Conservation (phyloP, 2,113 vertebrate species). For the Alligator sinensis region DNA sequence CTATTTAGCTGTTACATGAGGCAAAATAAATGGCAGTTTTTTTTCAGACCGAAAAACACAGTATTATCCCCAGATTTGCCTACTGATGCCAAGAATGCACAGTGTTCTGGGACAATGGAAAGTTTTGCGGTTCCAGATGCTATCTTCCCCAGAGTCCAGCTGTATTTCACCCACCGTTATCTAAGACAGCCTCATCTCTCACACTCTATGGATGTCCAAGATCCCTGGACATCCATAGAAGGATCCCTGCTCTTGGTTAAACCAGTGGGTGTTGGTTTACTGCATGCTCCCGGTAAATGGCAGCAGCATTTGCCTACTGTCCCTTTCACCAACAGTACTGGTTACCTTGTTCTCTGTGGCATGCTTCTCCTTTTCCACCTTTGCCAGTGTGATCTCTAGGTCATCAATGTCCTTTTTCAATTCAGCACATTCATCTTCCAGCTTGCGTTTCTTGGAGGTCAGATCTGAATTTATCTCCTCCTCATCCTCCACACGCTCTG, state of each 20-base stretch:
- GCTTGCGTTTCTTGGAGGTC: conserved; percentile 88
- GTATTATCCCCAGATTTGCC: not conserved
- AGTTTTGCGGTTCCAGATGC: not conserved
- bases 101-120: not conserved
- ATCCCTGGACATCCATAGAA: not conserved
- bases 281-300: not conserved
- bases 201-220: rapidly evolving
- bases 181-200: not conserved
- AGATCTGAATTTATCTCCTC: conserved; percentile 90
- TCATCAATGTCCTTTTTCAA: conserved; percentile 96
- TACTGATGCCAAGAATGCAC: not conserved
- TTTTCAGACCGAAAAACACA: not conserved
- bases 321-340: not conserved
- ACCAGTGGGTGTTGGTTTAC: not conserved
- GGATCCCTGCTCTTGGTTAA: not conserved
- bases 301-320: not conserved
- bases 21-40: not conserved
- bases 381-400: conserved; percentile 91
- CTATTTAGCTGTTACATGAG: not conserved
- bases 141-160: not conserved
- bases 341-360: conserved; percentile 94
- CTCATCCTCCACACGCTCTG: conserved; percentile 91
- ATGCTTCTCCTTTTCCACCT: conserved; percentile 96
- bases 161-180: not conserved
- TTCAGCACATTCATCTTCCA: conserved; percentile 92